phyloP scores from a whole-genome alignment of 2,797 vertebrate genomes.

The Scomberomorus guttatus region DNA sequence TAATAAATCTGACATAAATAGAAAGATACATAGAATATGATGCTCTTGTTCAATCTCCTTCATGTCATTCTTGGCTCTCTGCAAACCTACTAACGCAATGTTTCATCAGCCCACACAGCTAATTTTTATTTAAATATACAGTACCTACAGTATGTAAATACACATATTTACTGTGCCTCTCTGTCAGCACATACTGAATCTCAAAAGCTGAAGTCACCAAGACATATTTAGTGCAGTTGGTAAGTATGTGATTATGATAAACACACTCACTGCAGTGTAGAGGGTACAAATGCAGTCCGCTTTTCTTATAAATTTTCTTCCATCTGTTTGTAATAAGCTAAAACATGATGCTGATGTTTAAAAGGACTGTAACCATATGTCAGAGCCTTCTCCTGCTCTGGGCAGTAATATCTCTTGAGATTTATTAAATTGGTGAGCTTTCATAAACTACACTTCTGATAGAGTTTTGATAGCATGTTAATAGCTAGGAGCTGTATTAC shows the following conservation, averaged over 20 bases:
- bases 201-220: background rate
- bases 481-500: background rate
- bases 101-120: conserved; percentile 8
- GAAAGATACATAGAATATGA: conserved; percentile 4
- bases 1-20: conserved; percentile 20
- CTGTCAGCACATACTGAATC: background rate
- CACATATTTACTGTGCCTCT: background rate
- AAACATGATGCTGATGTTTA: too few species aligned
- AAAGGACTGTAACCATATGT: background rate
- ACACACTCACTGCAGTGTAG: background rate
- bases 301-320: too few species aligned
- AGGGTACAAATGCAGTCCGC: too few species aligned
- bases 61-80: conserved; percentile 9
- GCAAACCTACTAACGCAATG: background rate
- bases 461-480: background rate
- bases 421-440: background rate
- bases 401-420: too few species aligned
- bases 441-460: background rate
- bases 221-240: background rate
- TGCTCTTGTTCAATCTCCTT: background rate
- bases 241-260: background rate
- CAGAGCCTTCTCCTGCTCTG: background rate
- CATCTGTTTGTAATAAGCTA: too few species aligned
- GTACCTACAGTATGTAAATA: background rate
- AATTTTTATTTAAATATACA: background rate